phyloP scores from a whole-genome alignment of 2,113 vertebrate species.

The Triplophysa dalaica region DNA sequence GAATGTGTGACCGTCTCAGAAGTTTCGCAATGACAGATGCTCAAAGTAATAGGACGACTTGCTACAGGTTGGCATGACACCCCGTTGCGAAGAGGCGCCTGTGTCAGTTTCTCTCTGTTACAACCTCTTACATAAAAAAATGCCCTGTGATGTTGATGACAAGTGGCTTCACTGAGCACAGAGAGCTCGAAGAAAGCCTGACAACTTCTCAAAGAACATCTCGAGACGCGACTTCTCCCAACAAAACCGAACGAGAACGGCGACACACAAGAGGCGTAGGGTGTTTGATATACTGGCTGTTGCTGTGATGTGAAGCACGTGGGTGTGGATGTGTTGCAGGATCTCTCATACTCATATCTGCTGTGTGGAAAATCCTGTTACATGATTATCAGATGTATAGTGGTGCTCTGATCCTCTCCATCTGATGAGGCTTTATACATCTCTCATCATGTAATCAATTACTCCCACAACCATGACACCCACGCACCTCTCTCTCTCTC shows the following conservation, averaged over 20 bases:
- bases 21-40: not conserved
- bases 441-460: constrained; percentile 50
- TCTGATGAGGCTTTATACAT: constrained; percentile 42
- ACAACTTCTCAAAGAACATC: constrained; percentile 34
- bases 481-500: constrained; percentile 34
- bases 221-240: not conserved
- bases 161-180: constrained; percentile 25
- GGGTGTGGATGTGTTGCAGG: constrained; percentile 14
- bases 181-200: constrained; percentile 10
- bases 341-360: constrained; percentile 22
- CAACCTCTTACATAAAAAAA: constrained; percentile 51
- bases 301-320: constrained; percentile 19
- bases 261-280: not conserved
- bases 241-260: not conserved
- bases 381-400: constrained; percentile 42
- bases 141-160: constrained; percentile 34
- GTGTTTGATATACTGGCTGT: not conserved
- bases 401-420: constrained; percentile 33
- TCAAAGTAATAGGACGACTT: constrained; percentile 49
- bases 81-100: not conserved
- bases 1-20: not conserved
- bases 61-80: constrained; percentile 36
- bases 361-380: constrained; percentile 29
- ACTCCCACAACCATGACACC: constrained; percentile 39
- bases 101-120: constrained; percentile 49